Evolutionary conservation across 2,797 vertebrate species (phyloP), one percentile per base, ranked within the genome.

Genomic region (Antennarius maculatus): DNA sequence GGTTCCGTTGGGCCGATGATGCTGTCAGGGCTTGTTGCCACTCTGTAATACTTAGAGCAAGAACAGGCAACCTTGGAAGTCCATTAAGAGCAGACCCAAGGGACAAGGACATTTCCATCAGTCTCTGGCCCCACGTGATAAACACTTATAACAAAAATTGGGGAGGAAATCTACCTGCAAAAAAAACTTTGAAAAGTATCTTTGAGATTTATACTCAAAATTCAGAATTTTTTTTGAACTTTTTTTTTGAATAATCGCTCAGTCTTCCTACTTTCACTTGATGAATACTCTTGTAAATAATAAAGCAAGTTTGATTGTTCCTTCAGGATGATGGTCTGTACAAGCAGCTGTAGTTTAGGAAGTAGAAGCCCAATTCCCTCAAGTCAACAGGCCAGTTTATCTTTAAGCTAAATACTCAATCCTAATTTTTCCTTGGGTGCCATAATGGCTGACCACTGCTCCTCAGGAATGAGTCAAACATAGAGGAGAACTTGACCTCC

Each of bases 1-100:
- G 72, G 81, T 88, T 86, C 82, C 75, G 64, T 57, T 79, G 77
- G 73, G 58, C 74, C 71, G 76, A 55, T 61, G 77, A 83, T 54
- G 68, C 82, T 88, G 86, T 88, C 89, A 85, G 70, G 72, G 71
- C 64, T 79, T 69, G 81, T 79, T 81, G 83, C 69, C 77, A 66
- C 80, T 76, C 79, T 54, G 59, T 65, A 64, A 79, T 74, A 69
- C 74, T 77, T 62, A 81, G 77, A 86, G 79, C 27, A 57, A 77
- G 63, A 75, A 61, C 58, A 72, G 66, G 55, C 53, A 70, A 87
- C 87, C 84, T 88, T 89, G 83, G 74, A 81, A 86, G 85, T 88
- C 77, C 87, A 90, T 91, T 91, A 89, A 73, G 63, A 54, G 42
- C 10, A 2, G 65, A 74, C 79, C 73, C 75, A 39, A 46, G 77